Conservation (phyloP, 2,888 invertebrate genomes). For the Cheilosia vulpina region DNA sequence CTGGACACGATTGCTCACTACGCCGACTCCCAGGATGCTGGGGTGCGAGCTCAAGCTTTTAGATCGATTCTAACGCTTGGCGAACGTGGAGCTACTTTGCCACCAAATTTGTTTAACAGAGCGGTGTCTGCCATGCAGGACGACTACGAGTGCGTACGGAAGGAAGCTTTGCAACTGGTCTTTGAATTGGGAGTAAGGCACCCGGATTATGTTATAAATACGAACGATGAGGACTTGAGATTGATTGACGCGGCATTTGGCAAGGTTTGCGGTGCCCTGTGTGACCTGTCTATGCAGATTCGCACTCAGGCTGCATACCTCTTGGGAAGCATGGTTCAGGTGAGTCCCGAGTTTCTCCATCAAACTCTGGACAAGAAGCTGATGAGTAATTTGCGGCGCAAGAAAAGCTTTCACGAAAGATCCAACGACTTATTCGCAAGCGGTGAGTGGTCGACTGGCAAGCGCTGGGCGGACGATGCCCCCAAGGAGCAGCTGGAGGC, state of each 20-base stretch:
- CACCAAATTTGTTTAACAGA: constrained; percentile 86
- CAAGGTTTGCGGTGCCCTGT: constrained; percentile 95
- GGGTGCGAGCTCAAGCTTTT: constrained; percentile 95
- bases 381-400: constrained; percentile 96
- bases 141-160: constrained; percentile 96
- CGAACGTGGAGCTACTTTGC: constrained; percentile 91
- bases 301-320: constrained; percentile 93
- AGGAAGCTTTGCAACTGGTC: constrained; percentile 93
- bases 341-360: constrained; percentile 94
- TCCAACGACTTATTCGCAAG: constrained; percentile 92
- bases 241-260: constrained; percentile 98
- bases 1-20: constrained; percentile 92
- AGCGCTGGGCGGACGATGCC: constrained; percentile 94
- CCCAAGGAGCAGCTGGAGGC: constrained; percentile 90
- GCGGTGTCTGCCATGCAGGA: constrained; percentile 92
- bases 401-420: constrained; percentile 92
- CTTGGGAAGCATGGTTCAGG: constrained; percentile 93
- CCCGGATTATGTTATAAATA: constrained; percentile 90
- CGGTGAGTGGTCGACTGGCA: constrained; percentile 96
- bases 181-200: constrained; percentile 94
- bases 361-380: constrained; percentile 99
- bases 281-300: constrained; percentile 95
- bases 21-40: constrained; percentile 93
- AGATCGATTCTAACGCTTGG: constrained; percentile 93
- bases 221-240: constrained; percentile 92